phyloP scores from a whole-genome alignment of 2,113 vertebrate genomes.

The Zootoca vivipara region DNA sequence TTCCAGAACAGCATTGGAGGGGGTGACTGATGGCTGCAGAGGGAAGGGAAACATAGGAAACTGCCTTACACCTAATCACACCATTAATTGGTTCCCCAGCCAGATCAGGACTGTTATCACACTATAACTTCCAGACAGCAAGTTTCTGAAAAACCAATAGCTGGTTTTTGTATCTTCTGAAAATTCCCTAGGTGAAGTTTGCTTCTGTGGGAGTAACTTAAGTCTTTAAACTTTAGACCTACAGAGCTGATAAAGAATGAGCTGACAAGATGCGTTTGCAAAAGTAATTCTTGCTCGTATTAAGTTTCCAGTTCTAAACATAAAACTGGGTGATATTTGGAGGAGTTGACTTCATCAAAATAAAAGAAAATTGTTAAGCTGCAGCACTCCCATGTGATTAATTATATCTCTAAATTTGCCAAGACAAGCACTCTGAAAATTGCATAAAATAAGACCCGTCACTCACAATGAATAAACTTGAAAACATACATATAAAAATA shows the following conservation, averaged over 20 bases:
- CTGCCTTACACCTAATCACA: too few species aligned
- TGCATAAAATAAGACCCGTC: constrained; percentile 42
- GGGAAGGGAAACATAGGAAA: too few species aligned
- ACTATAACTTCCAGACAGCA: neutral
- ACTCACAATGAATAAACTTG: constrained; percentile 27
- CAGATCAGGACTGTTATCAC: neutral
- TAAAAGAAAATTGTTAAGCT: constrained; percentile 48
- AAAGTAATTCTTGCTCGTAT: constrained; percentile 11
- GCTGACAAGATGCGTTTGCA: constrained; percentile 16
- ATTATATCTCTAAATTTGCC: constrained; percentile 46
- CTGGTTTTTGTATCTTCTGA: neutral
- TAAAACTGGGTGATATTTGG: constrained; percentile 32
- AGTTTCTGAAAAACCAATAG: neutral
- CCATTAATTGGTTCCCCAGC: too few species aligned
- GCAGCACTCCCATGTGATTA: constrained; percentile 52
- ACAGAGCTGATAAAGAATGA: constrained; percentile 38
- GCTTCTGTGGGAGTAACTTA: constrained; percentile 32
- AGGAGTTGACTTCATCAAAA: constrained; percentile 39
- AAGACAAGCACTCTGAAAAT: constrained; percentile 49
- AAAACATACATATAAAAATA: constrained; percentile 53
- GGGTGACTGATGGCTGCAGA: too few species aligned
- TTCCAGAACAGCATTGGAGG: too few species aligned
- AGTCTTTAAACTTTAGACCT: constrained; percentile 10
- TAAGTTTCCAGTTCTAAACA: neutral
- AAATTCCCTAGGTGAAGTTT: constrained; percentile 47